These are phyloP conservation scores for Stigmatopora nigra DNA, from an alignment of 2,113 vertebrate species.

Conservation along the genomic window DNA sequence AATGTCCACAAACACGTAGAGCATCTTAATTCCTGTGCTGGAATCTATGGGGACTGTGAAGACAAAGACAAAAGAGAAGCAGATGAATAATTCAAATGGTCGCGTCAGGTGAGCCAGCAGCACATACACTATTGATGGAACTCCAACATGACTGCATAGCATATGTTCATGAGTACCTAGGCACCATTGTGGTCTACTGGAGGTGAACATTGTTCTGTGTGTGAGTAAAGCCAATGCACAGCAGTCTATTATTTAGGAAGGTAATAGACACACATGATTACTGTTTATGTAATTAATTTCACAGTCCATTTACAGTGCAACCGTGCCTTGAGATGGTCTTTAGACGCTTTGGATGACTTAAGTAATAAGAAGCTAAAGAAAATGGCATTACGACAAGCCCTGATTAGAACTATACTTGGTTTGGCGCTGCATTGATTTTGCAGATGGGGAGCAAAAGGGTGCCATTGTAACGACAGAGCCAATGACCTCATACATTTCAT, in stretches of 20 bases:
- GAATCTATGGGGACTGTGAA: conserved; percentile 86
- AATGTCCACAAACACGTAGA: conserved; percentile 97
- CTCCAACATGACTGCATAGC: conserved; percentile 22
- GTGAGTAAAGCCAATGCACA: conserved; percentile 36
- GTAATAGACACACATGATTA: conserved; percentile 50
- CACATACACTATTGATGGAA: conserved; percentile 37
- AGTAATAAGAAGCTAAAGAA: conserved; percentile 24
- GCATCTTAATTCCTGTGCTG: conserved; percentile 82
- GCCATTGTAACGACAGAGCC: conserved; percentile 47
- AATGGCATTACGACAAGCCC: conserved; percentile 30
- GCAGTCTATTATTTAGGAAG: conserved; percentile 59
- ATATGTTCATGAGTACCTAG: conserved; percentile 10
- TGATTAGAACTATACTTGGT: conserved; percentile 50
- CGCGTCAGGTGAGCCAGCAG: conserved; percentile 35
- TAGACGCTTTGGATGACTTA: conserved; percentile 11
- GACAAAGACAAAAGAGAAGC: conserved; percentile 35
- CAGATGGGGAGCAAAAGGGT: conserved; percentile 23
- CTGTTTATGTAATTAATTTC: conserved; percentile 68
- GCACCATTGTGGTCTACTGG: conserved; percentile 1
- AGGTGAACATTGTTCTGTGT: conserved; percentile 25
- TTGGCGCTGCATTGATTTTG: conserved; percentile 43
- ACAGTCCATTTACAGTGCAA: conserved; percentile 59
- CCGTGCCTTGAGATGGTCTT: conserved; percentile 21
- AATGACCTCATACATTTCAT: conserved; percentile 37
- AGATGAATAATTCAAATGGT: conserved; percentile 48